Evolutionary conservation across 2,113 vertebrate genomes (phyloP).

Genomic region (Nasalis larvatus): DNA sequence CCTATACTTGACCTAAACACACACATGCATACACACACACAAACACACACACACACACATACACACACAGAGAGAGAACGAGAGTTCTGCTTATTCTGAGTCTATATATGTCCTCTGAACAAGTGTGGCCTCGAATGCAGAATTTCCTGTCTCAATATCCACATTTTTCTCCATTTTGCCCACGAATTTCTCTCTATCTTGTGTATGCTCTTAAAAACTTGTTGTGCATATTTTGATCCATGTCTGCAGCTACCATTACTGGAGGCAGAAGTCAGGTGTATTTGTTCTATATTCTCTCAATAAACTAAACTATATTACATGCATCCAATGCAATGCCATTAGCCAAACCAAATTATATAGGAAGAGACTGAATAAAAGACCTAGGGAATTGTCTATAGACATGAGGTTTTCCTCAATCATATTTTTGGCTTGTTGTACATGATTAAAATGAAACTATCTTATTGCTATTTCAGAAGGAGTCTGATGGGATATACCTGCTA

Average conservation of each 20-base stretch:
- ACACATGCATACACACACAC: not conserved
- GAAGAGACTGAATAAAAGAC: not conserved
- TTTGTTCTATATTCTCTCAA: not conserved
- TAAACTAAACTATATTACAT: not conserved
- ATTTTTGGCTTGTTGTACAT: conserved; percentile 33
- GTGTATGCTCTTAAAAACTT: not conserved
- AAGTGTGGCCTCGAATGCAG: not conserved
- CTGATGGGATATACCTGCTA: conserved; percentile 19
- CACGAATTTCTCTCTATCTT: not conserved
- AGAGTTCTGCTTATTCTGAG: not conserved
- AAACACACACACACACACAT: no score
- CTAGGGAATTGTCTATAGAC: conserved; percentile 5
- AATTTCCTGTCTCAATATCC: not conserved
- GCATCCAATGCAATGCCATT: not conserved
- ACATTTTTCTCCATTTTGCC: not conserved
- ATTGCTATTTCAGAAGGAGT: conserved; percentile 5
- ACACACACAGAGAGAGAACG: not conserved
- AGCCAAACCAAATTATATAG: conserved; percentile 1
- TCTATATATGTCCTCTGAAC: not conserved
- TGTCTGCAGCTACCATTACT: not conserved
- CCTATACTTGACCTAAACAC: not conserved
- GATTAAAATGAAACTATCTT: conserved; percentile 54
- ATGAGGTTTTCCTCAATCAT: conserved; percentile 26
- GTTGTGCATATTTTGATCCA: not conserved
- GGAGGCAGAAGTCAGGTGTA: not conserved